These are phyloP conservation scores for Chiloscyllium punctatum DNA, from an alignment of 2,797 vertebrate species.

Conservation along the genomic window DNA sequence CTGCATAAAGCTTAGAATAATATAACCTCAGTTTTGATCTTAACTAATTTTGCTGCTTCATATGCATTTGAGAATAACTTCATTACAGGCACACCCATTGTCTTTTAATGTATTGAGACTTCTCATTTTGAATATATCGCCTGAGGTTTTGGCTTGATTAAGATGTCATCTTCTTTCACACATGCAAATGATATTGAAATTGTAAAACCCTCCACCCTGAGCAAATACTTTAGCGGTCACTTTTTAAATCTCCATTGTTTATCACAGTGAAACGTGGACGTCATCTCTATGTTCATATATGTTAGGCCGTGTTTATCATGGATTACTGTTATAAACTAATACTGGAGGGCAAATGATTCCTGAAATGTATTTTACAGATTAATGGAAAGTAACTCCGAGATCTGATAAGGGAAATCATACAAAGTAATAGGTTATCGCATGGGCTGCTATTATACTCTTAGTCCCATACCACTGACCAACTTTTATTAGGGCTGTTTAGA, in stretches of 20 bases:
- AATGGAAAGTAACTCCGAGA: background rate
- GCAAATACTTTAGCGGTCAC: background rate
- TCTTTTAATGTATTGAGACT: background rate
- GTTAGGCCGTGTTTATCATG: background rate
- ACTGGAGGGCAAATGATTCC: background rate
- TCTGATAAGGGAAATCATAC: background rate
- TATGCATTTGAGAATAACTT: background rate
- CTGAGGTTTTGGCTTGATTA: background rate
- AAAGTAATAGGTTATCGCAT: background rate
- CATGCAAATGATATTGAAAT: background rate
- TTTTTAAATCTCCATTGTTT: constrained; percentile 7
- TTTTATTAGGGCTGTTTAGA: background rate
- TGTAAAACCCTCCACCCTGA: background rate
- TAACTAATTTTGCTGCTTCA: background rate
- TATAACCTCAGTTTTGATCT: background rate
- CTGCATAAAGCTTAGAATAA: background rate
- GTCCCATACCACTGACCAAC: background rate
- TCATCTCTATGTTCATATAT: background rate
- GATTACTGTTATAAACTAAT: background rate
- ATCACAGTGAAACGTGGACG: background rate
- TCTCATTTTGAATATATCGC: background rate
- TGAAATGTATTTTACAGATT: background rate
- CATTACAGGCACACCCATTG: background rate
- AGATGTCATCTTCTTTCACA: background rate
- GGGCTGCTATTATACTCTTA: background rate